Evolutionary conservation across 2,888 invertebrate genomes (phyloP).

Genomic region (Drepanosiphum platanoidis): DNA sequence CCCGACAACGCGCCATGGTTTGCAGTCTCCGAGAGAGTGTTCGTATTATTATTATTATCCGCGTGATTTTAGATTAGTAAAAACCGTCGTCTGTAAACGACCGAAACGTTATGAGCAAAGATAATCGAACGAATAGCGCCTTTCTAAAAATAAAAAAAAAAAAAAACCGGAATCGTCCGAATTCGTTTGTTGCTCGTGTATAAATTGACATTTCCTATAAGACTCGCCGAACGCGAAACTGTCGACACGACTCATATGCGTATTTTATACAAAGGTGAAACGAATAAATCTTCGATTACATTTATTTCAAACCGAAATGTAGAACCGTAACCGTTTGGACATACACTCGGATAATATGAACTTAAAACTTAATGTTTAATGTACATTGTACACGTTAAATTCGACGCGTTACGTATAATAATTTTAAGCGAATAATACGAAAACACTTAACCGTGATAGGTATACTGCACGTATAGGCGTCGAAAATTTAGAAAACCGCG

Average conservation of each 20-base stretch:
- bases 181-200: background rate
- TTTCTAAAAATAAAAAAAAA: background rate
- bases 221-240: background rate
- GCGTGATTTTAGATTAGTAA: background rate
- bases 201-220: conserved; percentile 17
- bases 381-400: too few relatives aligned
- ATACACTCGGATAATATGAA: too few relatives aligned
- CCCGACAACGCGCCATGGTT: background rate
- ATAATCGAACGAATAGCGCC: background rate
- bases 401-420: too few relatives aligned
- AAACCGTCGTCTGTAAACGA: background rate
- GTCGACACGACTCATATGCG: background rate
- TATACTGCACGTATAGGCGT: too few relatives aligned
- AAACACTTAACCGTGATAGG: too few relatives aligned
- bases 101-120: background rate
- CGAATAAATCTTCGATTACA: conserved; percentile 7
- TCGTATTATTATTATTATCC: background rate
- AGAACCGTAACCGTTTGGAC: too few relatives aligned
- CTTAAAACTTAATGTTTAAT: too few relatives aligned
- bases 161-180: background rate
- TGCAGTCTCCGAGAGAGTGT: background rate
- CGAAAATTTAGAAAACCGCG: too few relatives aligned
- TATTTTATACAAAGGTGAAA: background rate
- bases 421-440: too few relatives aligned
- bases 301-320: background rate